Evolutionary conservation across 2,888 invertebrate species (phyloP).

Genomic region (Nymphalis urticae): DNA sequence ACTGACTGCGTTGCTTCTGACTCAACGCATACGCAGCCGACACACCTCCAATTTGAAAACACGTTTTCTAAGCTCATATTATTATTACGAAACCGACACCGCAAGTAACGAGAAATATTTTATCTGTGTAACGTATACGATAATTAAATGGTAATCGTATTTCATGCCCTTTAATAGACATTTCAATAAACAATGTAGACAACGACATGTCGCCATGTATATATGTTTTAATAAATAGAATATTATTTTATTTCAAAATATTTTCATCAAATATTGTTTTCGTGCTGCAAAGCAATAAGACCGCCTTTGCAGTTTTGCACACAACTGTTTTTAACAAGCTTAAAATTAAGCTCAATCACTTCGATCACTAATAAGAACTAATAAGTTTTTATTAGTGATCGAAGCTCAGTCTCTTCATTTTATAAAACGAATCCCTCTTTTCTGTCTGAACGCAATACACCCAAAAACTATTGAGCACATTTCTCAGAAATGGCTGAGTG

Average conservation of each 20-base stretch:
- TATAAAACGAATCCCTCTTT: no score
- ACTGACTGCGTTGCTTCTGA: constrained; percentile 27
- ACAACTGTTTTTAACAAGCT: no score
- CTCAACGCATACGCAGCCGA: constrained; percentile 42
- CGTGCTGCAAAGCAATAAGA: no score
- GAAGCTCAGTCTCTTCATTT: no score
- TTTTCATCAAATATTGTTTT: no score
- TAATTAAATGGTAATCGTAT: constrained; percentile 6
- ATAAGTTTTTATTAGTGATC: no score
- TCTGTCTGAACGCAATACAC: no score
- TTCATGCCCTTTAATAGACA: neutral
- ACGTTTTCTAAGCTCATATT: constrained; percentile 14
- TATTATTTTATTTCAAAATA: neutral
- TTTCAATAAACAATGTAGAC: neutral
- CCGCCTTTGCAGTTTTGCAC: no score
- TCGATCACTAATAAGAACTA: no score
- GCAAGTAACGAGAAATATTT: neutral
- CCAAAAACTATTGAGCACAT: no score
- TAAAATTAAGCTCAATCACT: no score
- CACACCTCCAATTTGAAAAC: constrained; percentile 54
- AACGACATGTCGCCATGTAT: neutral
- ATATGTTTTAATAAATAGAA: neutral
- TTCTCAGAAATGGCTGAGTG: no score
- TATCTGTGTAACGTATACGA: constrained; percentile 4
- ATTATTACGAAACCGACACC: constrained; percentile 24